Evolutionary conservation across 2,797 vertebrate species (phyloP), one percentile per base, ranked within the genome.

Genomic region (Clamator glandarius): DNA sequence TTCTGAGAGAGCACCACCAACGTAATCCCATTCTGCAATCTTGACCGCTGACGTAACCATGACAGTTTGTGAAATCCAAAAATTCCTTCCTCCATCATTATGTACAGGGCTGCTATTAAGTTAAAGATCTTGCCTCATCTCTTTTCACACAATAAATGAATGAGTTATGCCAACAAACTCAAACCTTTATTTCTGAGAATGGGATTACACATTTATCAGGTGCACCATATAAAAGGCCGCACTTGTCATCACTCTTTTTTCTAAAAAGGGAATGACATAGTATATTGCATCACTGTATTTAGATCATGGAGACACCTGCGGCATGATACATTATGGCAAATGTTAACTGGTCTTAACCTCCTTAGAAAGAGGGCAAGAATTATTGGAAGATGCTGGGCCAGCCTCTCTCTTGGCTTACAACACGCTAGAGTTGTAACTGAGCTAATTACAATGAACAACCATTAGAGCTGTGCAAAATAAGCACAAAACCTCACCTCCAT

Each of bases 41-140:
- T 55, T 7, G 2, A 26, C 55, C 66, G 50, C 66, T 81, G 87
- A 88, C 26, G 15, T 35, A 90, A 66, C 15, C 9, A 39, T 25
- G 28, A 11, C 73, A 51, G 18, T 3, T 14, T 8, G 25, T 7
- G 14, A 84, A 74, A 36, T 2, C 79, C n/a, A 55, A 29, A 55
- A 39, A 50, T 55, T 18, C 7, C 44, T 51, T 58, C 24, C 41
- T 48, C 50, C 36, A 39, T 29, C 5, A 0, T 25, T 57, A 31
- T 0, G 23, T 15, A 28, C 68, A 1, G 64, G 15, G 3, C 2
- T 57, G 35, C 51, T 66, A 36, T 66, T 31, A 33, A 0, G 7
- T 3, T 52, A 31, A 46, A 90, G 73, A 59, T 48, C 58, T 35
- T 62, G 26, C 62, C 78, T 62, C 80, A 4, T 63, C 54, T 41